Evolutionary conservation across 2,888 invertebrate genomes (phyloP).

Genomic region (Cephus spinipes): DNA sequence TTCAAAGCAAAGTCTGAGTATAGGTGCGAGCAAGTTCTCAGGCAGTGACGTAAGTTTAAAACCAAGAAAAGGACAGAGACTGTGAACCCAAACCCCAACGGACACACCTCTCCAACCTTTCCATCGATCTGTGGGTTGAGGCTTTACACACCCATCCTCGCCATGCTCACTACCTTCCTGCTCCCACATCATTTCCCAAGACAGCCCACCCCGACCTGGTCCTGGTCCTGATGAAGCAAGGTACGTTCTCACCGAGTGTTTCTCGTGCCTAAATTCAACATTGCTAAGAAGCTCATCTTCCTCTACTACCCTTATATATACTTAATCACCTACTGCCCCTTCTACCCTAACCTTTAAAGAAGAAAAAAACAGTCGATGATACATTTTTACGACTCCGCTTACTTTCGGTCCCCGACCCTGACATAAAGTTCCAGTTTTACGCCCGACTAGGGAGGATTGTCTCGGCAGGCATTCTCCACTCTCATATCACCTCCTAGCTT

Average conservation of each 20-base stretch:
- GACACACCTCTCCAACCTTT: slow-evolving; percentile 62
- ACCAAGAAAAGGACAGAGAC: too few species aligned
- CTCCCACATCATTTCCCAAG: slow-evolving; percentile 22
- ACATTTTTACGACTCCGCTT: slow-evolving; percentile 37
- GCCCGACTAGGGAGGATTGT: slow-evolving; percentile 12
- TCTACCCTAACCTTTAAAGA: too few species aligned
- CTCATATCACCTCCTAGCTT: neutral
- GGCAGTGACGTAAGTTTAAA: too few species aligned
- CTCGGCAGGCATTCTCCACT: neutral
- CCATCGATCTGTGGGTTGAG: slow-evolving; percentile 63
- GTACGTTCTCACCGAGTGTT: slow-evolving; percentile 27
- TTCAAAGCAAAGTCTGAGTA: too few species aligned
- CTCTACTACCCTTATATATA: neutral
- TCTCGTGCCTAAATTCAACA: neutral
- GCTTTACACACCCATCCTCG: slow-evolving; percentile 56
- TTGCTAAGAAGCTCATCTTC: neutral
- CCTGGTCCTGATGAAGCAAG: slow-evolving; percentile 24
- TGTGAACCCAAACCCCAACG: slow-evolving; percentile 17
- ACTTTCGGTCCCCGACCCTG: slow-evolving; percentile 13
- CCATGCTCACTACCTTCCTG: slow-evolving; percentile 27
- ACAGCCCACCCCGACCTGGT: slow-evolving; percentile 16
- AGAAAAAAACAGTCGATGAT: slow-evolving; percentile 33
- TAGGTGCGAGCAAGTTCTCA: too few species aligned
- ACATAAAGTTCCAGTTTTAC: slow-evolving; percentile 21
- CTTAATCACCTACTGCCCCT: neutral